These are phyloP conservation scores for Cantharis nigra DNA, from an alignment of 2,888 invertebrate species.

Conservation along the genomic window DNA sequence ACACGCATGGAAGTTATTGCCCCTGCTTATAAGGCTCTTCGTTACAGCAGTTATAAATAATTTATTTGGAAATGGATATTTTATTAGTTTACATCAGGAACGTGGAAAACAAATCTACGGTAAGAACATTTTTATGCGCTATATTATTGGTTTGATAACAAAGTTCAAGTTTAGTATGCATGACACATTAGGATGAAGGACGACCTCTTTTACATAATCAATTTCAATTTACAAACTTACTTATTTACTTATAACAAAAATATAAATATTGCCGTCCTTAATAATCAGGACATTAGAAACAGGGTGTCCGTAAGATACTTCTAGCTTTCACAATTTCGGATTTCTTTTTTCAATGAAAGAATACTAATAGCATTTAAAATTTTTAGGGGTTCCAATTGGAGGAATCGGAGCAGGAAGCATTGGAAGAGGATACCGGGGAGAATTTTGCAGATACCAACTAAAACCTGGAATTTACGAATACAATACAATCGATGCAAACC, in stretches of 20 bases:
- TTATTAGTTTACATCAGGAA: constrained; percentile 78
- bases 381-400: constrained; percentile 78
- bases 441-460: constrained; percentile 90
- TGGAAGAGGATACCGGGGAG: constrained; percentile 89
- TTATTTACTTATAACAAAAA: neutral
- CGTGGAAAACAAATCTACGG: constrained; percentile 85
- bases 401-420: constrained; percentile 84
- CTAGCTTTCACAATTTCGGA: too few species aligned
- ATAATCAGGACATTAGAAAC: neutral
- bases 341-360: too few species aligned
- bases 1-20: constrained; percentile 73
- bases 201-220: neutral
- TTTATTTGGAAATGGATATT: constrained; percentile 65
- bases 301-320: neutral
- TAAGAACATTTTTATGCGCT: constrained; percentile 55
- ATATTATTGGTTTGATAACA: neutral
- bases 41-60: neutral
- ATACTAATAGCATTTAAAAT: neutral
- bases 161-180: neutral
- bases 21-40: constrained; percentile 70
- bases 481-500: constrained; percentile 79
- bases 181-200: neutral
- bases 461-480: constrained; percentile 89
- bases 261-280: neutral
- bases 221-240: neutral